Evolutionary conservation across 2,113 vertebrate species (phyloP).

Genomic region (Xiphophorus hellerii): DNA sequence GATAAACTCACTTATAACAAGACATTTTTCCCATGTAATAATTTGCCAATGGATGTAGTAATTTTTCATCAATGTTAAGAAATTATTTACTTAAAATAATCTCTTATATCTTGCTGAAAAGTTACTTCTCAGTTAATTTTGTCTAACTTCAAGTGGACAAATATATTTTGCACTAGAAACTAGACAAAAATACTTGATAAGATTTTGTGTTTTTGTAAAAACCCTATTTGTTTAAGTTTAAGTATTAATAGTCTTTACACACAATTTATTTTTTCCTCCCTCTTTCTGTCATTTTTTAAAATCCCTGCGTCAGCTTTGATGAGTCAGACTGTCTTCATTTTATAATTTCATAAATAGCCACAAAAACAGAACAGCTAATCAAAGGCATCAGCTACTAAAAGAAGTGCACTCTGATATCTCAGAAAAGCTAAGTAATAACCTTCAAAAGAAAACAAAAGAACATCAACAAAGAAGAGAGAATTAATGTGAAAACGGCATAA

Average conservation of each 20-base stretch:
- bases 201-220: not conserved
- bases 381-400: slow-evolving; percentile 5
- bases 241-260: not conserved
- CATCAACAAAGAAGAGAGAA: not conserved
- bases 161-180: too few species aligned
- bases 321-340: not conserved
- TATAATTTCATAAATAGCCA: slow-evolving; percentile 13
- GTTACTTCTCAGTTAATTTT: too few species aligned
- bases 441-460: not conserved
- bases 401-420: not conserved
- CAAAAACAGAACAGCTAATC: slow-evolving; percentile 1
- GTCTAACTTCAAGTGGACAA: too few species aligned
- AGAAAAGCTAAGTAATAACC: not conserved
- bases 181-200: too few species aligned
- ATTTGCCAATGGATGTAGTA: too few species aligned
- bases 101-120: too few species aligned
- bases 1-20: too few species aligned
- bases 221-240: not conserved
- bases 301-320: not conserved
- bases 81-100: not conserved
- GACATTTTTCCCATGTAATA: too few species aligned
- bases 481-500: not conserved
- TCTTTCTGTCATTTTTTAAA: slow-evolving; percentile 2
- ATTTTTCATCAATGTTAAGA: not conserved
- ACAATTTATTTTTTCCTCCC: too few species aligned